Conservation (phyloP, 2,888 invertebrate species). For the Cryptus viduatorius region DNA sequence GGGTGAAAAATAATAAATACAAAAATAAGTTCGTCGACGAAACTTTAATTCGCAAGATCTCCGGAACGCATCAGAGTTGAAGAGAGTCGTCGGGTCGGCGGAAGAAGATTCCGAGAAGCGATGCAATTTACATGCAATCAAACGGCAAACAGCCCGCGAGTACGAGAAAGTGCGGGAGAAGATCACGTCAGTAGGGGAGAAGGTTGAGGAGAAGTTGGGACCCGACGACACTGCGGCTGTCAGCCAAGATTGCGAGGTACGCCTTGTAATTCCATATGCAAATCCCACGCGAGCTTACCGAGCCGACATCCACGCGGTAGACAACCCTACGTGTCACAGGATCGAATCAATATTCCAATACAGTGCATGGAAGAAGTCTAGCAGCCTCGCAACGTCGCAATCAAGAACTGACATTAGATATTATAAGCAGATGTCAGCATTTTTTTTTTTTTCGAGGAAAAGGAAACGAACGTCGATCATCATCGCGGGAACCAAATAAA, state of each 20-base stretch:
- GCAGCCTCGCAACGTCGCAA: slow-evolving; percentile 6
- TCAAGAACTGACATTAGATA: neutral
- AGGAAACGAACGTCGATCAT: neutral
- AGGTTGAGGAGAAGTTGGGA: slow-evolving; percentile 15
- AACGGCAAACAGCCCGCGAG: slow-evolving; percentile 71
- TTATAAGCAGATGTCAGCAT: neutral
- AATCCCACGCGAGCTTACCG: slow-evolving; percentile 73
- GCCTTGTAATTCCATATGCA: slow-evolving; percentile 78
- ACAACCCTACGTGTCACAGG: slow-evolving; percentile 63
- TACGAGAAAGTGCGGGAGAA: slow-evolving; percentile 27
- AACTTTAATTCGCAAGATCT: neutral
- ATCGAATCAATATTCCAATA: slow-evolving; percentile 79
- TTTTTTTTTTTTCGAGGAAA: neutral
- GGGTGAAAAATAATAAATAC: neutral
- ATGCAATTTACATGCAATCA: slow-evolving; percentile 77
- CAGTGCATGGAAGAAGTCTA: slow-evolving; percentile 21
- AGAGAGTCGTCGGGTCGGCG: slow-evolving; percentile 2
- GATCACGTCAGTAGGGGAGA: slow-evolving; percentile 40
- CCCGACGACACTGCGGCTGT: slow-evolving; percentile 48
- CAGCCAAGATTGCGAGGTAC: slow-evolving; percentile 54
- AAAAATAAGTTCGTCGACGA: neutral
- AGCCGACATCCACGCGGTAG: slow-evolving; percentile 55
- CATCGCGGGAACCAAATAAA: no score
- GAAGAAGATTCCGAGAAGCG: slow-evolving; percentile 45
- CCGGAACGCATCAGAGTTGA: neutral